phyloP scores from a whole-genome alignment of 2,888 invertebrate genomes.

The Pomacea canaliculata region DNA sequence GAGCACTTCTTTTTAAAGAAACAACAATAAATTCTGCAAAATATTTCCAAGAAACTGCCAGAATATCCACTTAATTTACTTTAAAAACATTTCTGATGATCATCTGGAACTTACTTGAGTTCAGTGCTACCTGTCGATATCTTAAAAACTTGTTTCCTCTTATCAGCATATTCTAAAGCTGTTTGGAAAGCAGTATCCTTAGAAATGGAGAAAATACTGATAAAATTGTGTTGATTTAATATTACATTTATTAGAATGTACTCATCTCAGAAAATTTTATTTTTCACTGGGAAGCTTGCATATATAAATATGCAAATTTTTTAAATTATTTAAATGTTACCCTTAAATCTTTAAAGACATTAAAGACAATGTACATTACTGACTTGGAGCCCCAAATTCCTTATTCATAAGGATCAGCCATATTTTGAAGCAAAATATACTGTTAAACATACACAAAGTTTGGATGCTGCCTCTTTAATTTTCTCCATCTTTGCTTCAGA shows the following conservation, averaged over 20 bases:
- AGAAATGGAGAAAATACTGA: constrained; percentile 7
- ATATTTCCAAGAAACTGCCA: too few species aligned
- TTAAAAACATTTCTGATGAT: too few species aligned
- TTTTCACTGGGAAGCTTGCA: neutral
- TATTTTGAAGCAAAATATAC: constrained; percentile 32
- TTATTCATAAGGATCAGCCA: too few species aligned
- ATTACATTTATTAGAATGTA: too few species aligned
- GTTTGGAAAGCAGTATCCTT: constrained; percentile 77
- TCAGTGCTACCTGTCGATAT: constrained; percentile 75
- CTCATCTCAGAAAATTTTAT: too few species aligned
- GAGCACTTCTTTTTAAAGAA: too few species aligned
- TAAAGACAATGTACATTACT: too few species aligned
- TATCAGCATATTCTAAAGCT: constrained; percentile 81
- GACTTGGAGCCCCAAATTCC: too few species aligned
- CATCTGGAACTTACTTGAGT: constrained; percentile 76
- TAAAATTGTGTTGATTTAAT: neutral
- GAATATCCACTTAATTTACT: too few species aligned
- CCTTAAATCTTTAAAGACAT: too few species aligned
- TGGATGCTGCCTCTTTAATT: constrained; percentile 83
- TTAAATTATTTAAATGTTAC: too few species aligned
- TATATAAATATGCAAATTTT: neutral
- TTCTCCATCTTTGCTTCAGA: constrained; percentile 83
- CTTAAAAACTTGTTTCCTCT: constrained; percentile 80
- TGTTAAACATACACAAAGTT: constrained; percentile 71
- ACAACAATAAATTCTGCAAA: too few species aligned